These are phyloP conservation scores for Busseola fusca DNA, from an alignment of 2,888 invertebrate genomes.

Conservation along the genomic window DNA sequence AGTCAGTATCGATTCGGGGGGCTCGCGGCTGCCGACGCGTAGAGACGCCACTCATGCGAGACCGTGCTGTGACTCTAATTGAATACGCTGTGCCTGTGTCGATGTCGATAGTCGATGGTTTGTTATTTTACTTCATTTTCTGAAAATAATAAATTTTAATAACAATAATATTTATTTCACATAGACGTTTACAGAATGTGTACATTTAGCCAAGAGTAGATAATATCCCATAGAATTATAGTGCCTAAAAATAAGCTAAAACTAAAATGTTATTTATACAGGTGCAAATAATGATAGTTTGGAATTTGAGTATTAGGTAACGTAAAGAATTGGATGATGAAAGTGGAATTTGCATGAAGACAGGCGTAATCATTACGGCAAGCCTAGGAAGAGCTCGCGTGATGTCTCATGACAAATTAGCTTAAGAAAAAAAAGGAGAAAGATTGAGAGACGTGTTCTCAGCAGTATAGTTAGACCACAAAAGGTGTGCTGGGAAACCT, in stretches of 20 bases:
- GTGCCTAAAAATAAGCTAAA: too few relatives aligned
- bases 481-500: neutral
- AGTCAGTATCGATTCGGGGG: slow-evolving; percentile 81
- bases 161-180: too few relatives aligned
- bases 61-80: slow-evolving; percentile 85
- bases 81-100: slow-evolving; percentile 77
- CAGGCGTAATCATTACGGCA: neutral
- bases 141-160: too few relatives aligned
- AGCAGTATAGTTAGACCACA: neutral
- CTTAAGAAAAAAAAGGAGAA: neutral
- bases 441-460: neutral
- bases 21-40: slow-evolving; percentile 76
- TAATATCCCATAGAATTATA: too few relatives aligned
- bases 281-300: too few relatives aligned
- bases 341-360: neutral
- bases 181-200: too few relatives aligned
- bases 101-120: slow-evolving; percentile 58
- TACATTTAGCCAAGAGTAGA: too few relatives aligned
- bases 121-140: slow-evolving; percentile 4
- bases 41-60: slow-evolving; percentile 85
- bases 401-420: too few relatives aligned
- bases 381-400: neutral
- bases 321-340: too few relatives aligned
- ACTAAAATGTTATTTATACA: too few relatives aligned
- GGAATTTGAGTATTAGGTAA: too few relatives aligned